Evolutionary conservation across 2,113 vertebrate genomes (phyloP).

Genomic region (Lontra canadensis): DNA sequence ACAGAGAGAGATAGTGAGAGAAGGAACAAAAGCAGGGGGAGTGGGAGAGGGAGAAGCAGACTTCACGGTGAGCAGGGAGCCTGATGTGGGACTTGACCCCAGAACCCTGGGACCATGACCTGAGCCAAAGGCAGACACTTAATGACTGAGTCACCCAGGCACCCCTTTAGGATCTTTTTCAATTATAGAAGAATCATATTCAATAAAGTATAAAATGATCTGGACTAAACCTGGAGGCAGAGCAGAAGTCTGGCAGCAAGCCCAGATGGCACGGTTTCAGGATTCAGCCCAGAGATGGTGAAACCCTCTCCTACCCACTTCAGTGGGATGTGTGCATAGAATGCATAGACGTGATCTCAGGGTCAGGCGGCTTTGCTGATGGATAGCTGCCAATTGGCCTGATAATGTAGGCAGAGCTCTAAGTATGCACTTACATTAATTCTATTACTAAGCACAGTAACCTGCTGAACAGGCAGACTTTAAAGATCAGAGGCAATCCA

Average conservation of each 20-base stretch:
- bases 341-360: neutral
- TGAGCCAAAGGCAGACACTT: too few species aligned
- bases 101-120: too few species aligned
- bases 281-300: neutral
- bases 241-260: neutral
- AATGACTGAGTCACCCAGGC: too few species aligned
- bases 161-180: neutral
- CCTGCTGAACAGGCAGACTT: neutral
- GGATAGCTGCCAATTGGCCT: neutral
- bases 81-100: too few species aligned
- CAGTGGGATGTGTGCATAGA: neutral
- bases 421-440: neutral
- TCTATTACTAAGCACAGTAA: neutral
- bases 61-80: too few species aligned
- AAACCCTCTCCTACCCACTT: neutral
- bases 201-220: neutral
- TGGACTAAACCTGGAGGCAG: neutral
- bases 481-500: neutral
- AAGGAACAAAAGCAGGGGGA: too few species aligned
- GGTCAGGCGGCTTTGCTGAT: neutral
- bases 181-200: neutral
- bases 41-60: too few species aligned
- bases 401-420: neutral
- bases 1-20: too few species aligned
- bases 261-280: neutral